phyloP scores from a whole-genome alignment of 2,797 vertebrate species.

The Lutjanus argentimaculatus region DNA sequence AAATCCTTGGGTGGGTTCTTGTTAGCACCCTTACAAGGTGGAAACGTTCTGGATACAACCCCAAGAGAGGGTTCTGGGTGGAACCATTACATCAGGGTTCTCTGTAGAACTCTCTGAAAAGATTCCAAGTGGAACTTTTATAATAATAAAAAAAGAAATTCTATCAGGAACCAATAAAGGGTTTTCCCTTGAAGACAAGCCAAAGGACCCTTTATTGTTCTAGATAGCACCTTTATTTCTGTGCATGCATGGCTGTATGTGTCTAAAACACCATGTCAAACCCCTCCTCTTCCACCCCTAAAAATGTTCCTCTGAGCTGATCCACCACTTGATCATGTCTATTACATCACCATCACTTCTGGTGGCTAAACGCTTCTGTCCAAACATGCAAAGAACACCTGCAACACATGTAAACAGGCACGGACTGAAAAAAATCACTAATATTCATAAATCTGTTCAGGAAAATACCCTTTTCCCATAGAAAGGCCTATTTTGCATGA shows the following conservation, averaged over 20 bases:
- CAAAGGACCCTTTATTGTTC: no score
- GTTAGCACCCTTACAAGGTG: no score
- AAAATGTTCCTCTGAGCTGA: conserved; percentile 83
- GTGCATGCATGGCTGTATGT: conserved; percentile 84
- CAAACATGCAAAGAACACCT: conserved; percentile 73
- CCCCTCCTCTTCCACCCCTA: conserved; percentile 63
- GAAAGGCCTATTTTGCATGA: neutral
- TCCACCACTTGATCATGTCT: conserved; percentile 91
- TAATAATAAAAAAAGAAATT: no score
- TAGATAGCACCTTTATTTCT: no score
- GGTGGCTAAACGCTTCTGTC: conserved; percentile 1
- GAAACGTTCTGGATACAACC: no score
- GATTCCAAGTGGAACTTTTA: no score
- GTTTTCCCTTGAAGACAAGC: no score
- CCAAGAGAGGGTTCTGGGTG: no score
- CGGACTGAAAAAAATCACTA: neutral
- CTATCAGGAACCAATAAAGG: no score
- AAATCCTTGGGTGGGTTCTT: no score
- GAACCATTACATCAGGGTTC: no score
- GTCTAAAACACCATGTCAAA: conserved; percentile 83
- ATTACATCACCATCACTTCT: conserved; percentile 86
- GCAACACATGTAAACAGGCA: neutral
- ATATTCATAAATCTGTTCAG: neutral
- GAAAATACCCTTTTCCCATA: neutral
- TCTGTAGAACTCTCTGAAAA: no score